A percentile compares a stretch with the other conserved stretches of the same genome.
Conservation (phyloP, 2,113 vertebrate species). For the Dipodomys spectabilis region DNA sequence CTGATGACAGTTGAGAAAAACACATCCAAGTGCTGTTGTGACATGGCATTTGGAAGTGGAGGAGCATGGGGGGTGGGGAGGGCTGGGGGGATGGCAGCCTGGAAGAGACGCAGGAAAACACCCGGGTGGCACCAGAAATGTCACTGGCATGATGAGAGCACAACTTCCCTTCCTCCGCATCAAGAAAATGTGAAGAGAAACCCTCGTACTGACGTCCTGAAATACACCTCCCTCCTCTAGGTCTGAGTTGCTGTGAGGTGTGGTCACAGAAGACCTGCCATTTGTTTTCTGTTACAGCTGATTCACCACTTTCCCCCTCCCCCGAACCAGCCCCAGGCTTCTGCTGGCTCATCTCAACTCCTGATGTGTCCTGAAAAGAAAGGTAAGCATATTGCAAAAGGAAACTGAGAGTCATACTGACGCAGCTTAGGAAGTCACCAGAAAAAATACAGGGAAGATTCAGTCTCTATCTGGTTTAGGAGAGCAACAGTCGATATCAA, state of each 20-base stretch:
- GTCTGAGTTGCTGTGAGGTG: not conserved
- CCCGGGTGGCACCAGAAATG: not conserved
- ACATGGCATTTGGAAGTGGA: constrained; percentile 71
- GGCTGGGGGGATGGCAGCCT: not conserved
- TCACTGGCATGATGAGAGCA: not conserved
- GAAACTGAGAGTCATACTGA: not conserved
- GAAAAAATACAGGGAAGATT: not conserved
- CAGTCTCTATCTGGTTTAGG: not conserved
- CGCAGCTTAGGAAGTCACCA: not conserved
- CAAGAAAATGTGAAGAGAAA: constrained; percentile 11
- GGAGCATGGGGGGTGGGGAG: not conserved
- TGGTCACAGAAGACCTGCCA: not conserved
- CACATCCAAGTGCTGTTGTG: constrained; percentile 73
- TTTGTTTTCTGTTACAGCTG: not conserved
- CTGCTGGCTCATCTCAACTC: not conserved
- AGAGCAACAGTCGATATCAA: not conserved
- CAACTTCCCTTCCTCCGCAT: not conserved
- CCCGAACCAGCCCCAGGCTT: not conserved
- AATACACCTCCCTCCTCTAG: not conserved
- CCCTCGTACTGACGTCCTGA: not conserved
- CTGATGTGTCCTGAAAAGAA: not conserved
- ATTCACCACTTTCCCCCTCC: not conserved
- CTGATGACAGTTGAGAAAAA: constrained; percentile 78
- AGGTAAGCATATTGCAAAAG: not conserved
- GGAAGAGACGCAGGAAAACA: constrained; percentile 36